Base-by-base conservation (phyloP, 2,113 vertebrate genomes). In the Corydoras maculifer region DNA sequence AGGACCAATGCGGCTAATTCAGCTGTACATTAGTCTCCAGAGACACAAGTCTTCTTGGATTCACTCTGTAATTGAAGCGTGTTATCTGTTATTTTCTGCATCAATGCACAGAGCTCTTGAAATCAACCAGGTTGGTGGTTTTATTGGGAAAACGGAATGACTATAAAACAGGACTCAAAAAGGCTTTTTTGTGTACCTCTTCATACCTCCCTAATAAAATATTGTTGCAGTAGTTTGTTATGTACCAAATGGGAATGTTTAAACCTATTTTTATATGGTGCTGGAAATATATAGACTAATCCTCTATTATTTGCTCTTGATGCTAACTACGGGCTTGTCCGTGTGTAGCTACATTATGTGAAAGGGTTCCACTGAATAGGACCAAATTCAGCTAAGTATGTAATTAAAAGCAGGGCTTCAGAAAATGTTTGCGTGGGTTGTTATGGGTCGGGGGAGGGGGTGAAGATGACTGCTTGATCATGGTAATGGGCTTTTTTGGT, bases 81-180 rank as follows among this genome's bases (percentile, higher is more conserved):
- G 89, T 87, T 91, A 87, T 90, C 87, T 89, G 85, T 84, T 84
- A 83, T 93, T 94, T 94, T 95, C 92, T 88, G 91, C 89, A 86
- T 91, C 81, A 83, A 88, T 86, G 87, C 83, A 69, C 83, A 84
- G 82, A 82, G 87, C 82, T 86, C 86, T 85, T 84, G 83, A 83
- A 78, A 31, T 29, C 49, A 80, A 78, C 82, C 82, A 69, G 35
- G 35, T 13, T 58, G 43, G 57, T 67, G 3, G 14, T 32, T 14
- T 57, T 14, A 57, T n/a, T 57, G 14, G n/a, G n/a, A 57, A 57
- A 53, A 14, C 3, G 9, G 51, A 3, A 53, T 10, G 51, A 14
- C 10, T 53, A 3, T 53, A 53, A 53, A 53, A 53, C 51, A 14
- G 35, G 35, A 43, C 35, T 8, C 35, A 43, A 43, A 43, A 43